Conservation (phyloP, 2,888 invertebrate genomes). For the Lottia gigantea region DNA sequence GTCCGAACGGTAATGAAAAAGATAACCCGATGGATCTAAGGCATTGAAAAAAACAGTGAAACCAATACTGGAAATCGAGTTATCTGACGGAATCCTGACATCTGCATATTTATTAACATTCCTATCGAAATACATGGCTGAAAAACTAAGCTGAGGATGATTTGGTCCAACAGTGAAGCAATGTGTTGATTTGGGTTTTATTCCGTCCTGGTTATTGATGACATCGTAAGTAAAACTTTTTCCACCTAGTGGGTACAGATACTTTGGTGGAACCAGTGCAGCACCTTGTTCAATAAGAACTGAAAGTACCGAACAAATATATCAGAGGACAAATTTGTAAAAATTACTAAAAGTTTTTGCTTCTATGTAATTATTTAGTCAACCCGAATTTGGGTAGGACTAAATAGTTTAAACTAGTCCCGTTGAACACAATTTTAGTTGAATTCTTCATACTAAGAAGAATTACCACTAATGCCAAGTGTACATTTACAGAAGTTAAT, state of each 20-base stretch:
- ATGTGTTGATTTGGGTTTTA: neutral
- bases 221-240: neutral
- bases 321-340: no score
- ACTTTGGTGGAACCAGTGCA: neutral
- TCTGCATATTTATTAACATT: neutral
- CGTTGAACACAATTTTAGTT: no score
- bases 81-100: neutral
- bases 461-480: no score
- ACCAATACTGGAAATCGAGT: neutral
- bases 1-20: neutral
- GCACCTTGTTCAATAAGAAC: neutral
- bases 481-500: no score
- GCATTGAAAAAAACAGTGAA: neutral
- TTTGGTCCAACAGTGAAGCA: neutral
- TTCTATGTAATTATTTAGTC: no score
- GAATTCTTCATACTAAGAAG: no score
- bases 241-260: neutral
- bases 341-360: no score
- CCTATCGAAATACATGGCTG: constrained; percentile 3
- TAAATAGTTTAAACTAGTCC: no score
- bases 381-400: no score
- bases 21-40: neutral
- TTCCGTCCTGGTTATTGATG: neutral
- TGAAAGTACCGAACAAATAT: no score
- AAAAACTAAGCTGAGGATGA: neutral